phyloP scores from a whole-genome alignment of 2,113 vertebrate species.

The Notarius lentiginosus region DNA sequence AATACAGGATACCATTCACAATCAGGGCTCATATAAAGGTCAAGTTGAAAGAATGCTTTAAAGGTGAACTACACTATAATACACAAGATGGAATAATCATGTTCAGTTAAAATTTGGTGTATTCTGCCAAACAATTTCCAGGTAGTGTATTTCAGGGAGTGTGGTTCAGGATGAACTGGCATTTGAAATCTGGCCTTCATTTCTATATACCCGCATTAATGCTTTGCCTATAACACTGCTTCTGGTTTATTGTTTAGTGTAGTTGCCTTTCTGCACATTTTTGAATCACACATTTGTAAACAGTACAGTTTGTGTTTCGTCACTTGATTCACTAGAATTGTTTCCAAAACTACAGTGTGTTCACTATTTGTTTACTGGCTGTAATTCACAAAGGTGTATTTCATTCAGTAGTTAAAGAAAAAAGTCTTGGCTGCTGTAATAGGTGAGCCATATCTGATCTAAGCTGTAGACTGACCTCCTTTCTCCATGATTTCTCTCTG shows the following conservation, averaged over 20 bases:
- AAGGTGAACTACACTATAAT: background rate
- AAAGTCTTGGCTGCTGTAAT: background rate
- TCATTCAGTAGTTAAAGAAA: background rate
- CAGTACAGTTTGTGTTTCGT: background rate
- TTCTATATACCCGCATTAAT: background rate
- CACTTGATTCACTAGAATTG: background rate
- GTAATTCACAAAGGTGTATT: background rate
- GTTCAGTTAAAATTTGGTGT: background rate
- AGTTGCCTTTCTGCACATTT: background rate
- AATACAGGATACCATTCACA: slow-evolving; percentile 26
- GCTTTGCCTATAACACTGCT: background rate
- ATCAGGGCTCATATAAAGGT: slow-evolving; percentile 19
- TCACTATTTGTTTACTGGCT: background rate
- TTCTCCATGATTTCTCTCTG: background rate
- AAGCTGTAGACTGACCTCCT: background rate
- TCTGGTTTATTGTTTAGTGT: background rate
- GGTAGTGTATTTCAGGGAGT: background rate
- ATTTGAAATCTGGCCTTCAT: background rate
- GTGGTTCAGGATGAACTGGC: background rate
- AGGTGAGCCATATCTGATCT: background rate
- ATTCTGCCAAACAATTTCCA: background rate
- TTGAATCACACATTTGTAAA: background rate
- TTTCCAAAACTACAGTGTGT: background rate
- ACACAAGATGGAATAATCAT: background rate
- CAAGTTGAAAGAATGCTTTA: background rate